These are phyloP conservation scores for Cancer borealis DNA, from an alignment of 2,888 invertebrate genomes.

Conservation along the genomic window DNA sequence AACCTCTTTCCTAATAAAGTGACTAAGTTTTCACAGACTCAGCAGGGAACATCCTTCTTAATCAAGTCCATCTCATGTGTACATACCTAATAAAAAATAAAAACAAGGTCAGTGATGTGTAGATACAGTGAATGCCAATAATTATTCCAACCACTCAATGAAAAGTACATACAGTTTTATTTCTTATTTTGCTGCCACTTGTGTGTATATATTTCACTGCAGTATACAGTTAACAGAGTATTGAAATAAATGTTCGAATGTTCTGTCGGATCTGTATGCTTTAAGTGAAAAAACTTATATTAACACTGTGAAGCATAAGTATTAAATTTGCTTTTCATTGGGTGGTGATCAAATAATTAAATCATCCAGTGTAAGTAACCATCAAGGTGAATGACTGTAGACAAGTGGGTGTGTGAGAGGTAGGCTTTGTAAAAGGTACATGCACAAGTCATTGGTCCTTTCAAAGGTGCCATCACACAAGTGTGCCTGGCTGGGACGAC, in stretches of 20 bases:
- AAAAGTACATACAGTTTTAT: not conserved
- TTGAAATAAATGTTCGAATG: not conserved
- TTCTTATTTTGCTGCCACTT: not conserved
- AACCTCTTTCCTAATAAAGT: not conserved
- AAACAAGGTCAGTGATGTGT: not conserved
- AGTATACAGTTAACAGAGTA: not conserved
- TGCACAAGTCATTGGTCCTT: not conserved
- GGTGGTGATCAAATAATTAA: not conserved
- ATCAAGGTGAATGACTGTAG: not conserved
- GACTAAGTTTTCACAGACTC: not conserved
- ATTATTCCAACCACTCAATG: not conserved
- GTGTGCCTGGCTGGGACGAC: not conserved
- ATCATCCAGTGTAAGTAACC: not conserved
- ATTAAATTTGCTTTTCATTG: not conserved
- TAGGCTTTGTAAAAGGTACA: not conserved
- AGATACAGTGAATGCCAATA: not conserved
- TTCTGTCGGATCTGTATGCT: not conserved
- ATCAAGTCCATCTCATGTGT: not conserved
- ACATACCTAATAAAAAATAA: not conserved
- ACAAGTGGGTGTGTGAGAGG: not conserved
- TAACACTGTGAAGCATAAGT: not conserved
- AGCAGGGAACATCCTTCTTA: not conserved
- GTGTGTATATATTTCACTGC: not conserved
- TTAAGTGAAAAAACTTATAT: not conserved
- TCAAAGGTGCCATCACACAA: conserved; percentile 1